Evolutionary conservation across 2,797 vertebrate species (phyloP), one percentile per base, ranked within the genome.

Genomic region (Menidia menidia): DNA sequence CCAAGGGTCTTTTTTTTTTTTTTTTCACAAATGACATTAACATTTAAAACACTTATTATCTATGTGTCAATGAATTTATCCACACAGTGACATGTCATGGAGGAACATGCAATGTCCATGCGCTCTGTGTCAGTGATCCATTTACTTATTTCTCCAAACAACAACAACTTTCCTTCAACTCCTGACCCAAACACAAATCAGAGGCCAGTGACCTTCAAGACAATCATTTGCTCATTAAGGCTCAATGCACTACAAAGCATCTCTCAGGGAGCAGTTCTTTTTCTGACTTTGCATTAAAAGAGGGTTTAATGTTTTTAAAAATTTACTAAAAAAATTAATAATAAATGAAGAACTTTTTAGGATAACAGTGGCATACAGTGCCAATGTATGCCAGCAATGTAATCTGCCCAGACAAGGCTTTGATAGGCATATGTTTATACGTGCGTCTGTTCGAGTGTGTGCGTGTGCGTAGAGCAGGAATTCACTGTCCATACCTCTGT

Each of bases 211-310:
- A 83, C 87, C 70, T 90, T 93, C 89, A 94, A 95, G 97, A 99
- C 98, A 99, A 99, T 99, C 98, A 97, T 93, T 91, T 81, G 86
- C 86, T 91, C 83, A 75, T 81, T 73, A 89, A 83, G 95, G 94
- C 94, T 95, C 71, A 88, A 95, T 83, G 96, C 94, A 93, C 92
- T 95, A 94, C 93, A 91, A 93, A 94, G 95, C 96, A 94, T 94
- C 94, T 94, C 98, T 99, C 98, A 99, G 98, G 98, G 97, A 99
- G 94, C 92, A 95, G 95, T 94, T 94, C 87, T 95, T 94, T 92
- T 93, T 92, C 82, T 92, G 88, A 89, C 88, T 93, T 92, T 92
- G 81, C 88, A 91, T 89, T 81, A 92, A 90, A 93, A 91, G 88
- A 94, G 91, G 88, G 91, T 92, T 92, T 78, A 83, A 93, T 92